Evolutionary conservation across 2,888 invertebrate species (phyloP).

Genomic region (Agelastica alni): DNA sequence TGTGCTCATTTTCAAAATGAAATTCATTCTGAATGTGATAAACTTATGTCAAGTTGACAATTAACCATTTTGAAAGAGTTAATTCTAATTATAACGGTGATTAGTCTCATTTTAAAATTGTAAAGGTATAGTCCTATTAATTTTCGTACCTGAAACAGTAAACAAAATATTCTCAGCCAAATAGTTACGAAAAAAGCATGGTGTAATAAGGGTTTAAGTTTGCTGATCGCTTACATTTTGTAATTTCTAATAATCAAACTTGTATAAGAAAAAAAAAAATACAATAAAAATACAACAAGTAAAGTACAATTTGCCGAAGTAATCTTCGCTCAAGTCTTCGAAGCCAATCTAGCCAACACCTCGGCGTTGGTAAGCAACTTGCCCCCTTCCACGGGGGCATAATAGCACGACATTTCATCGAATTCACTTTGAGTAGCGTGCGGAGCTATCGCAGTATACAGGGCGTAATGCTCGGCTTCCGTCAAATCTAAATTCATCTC

Average conservation of each 20-base stretch:
- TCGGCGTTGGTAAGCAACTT: conserved; percentile 62
- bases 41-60: too few relatives aligned
- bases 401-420: conserved; percentile 85
- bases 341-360: conserved; percentile 40
- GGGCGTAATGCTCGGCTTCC: conserved; percentile 85
- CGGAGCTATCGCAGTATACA: conserved; percentile 85
- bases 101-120: too few relatives aligned
- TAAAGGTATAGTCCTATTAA: too few relatives aligned
- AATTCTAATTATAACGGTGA: too few relatives aligned
- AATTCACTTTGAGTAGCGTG: conserved; percentile 86
- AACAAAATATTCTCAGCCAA: too few relatives aligned
- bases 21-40: too few relatives aligned
- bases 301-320: background rate
- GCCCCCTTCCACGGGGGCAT: conserved; percentile 80
- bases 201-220: too few relatives aligned
- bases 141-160: too few relatives aligned
- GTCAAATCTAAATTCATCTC: conserved; percentile 70
- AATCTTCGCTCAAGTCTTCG: conserved; percentile 38
- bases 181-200: too few relatives aligned
- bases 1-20: too few relatives aligned
- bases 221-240: too few relatives aligned
- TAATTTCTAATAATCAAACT: background rate
- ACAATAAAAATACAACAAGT: conserved; percentile 22
- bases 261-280: conserved; percentile 21
- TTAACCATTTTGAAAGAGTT: too few relatives aligned